Percentiles rank a stretch among this genome's conserved stretches.
phyloP scores from a whole-genome alignment of 2,888 invertebrate genomes.

The Cephus nigrinus region DNA sequence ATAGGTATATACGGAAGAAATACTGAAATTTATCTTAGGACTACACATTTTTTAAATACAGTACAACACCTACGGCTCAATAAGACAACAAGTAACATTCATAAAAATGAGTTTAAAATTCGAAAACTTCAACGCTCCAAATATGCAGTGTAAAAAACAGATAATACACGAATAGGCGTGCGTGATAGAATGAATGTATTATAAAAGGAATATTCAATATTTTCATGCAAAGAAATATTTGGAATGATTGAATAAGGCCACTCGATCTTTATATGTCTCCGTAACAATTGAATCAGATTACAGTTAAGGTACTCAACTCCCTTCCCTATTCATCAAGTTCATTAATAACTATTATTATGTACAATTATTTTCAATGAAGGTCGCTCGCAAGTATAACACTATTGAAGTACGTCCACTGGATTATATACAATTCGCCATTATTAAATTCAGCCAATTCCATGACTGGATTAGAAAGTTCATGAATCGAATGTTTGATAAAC shows the following conservation, averaged over 20 bases:
- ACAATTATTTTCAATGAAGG: constrained; percentile 43
- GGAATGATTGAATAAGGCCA: constrained; percentile 41
- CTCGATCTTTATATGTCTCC: constrained; percentile 19
- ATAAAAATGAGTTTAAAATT: constrained; percentile 60
- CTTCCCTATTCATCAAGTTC: constrained; percentile 13
- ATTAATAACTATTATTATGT: constrained; percentile 42
- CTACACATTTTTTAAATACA: constrained; percentile 26
- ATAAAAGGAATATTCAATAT: constrained; percentile 25
- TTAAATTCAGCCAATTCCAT: not conserved
- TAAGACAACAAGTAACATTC: constrained; percentile 58
- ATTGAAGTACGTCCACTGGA: constrained; percentile 41
- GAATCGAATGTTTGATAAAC: not conserved
- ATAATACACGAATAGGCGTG: constrained; percentile 37
- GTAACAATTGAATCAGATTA: constrained; percentile 7
- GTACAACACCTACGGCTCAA: constrained; percentile 45
- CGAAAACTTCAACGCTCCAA: constrained; percentile 63
- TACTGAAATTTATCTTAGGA: not conserved
- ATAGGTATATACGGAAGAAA: not conserved
- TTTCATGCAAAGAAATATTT: constrained; percentile 10
- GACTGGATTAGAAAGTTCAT: not conserved
- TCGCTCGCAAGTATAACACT: constrained; percentile 44
- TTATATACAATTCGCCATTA: constrained; percentile 45
- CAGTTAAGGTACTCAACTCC: constrained; percentile 7
- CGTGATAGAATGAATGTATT: constrained; percentile 25
- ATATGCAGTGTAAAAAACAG: constrained; percentile 46